A percentile compares a stretch with the other conserved stretches of the same genome.
Evolutionary conservation across 2,797 vertebrate genomes (phyloP).

Genomic region (Sebastes iracundus): DNA sequence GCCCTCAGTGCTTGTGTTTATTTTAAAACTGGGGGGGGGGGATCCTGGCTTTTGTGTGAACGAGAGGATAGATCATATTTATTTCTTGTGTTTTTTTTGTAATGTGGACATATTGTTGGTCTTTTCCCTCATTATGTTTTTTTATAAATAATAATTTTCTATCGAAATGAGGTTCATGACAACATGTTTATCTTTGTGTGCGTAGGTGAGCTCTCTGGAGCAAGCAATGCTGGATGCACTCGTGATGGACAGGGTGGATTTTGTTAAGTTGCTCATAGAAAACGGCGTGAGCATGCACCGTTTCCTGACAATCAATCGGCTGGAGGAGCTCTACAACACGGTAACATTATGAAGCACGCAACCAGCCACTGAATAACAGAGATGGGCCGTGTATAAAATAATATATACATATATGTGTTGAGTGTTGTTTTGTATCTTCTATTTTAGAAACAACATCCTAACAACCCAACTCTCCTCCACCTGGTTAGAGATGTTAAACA

Average conservation of each 20-base stretch:
- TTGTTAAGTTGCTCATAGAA: conserved; percentile 98
- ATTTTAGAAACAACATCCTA: conserved; percentile 92
- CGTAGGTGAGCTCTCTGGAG: conserved; percentile 95
- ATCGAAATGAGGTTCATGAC: conserved; percentile 5
- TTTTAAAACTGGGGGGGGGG: conserved; percentile 43
- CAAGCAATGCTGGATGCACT: conserved; percentile 98
- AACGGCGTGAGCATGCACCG: conserved; percentile 99
- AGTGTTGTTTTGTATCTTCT: conserved; percentile 1
- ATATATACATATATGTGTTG: neutral
- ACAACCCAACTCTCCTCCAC: conserved; percentile 95
- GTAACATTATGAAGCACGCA: conserved; percentile 71
- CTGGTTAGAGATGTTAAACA: conserved; percentile 97
- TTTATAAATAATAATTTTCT: conserved; percentile 40
- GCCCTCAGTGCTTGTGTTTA: conserved; percentile 46
- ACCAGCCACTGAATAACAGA: neutral
- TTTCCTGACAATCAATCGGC: conserved; percentile 94
- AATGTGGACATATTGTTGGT: conserved; percentile 4
- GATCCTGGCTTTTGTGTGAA: conserved; percentile 23
- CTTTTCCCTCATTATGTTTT: conserved; percentile 9
- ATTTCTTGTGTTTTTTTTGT: conserved; percentile 19
- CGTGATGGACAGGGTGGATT: conserved; percentile 98
- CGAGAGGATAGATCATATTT: conserved; percentile 34
- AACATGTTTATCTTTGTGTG: conserved; percentile 24
- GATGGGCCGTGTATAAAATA: neutral
- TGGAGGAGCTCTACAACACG: conserved; percentile 98